A percentile compares a stretch with the other conserved stretches of the same genome.
Conservation (phyloP, 2,797 vertebrate genomes). For the Salarias fasciatus region DNA sequence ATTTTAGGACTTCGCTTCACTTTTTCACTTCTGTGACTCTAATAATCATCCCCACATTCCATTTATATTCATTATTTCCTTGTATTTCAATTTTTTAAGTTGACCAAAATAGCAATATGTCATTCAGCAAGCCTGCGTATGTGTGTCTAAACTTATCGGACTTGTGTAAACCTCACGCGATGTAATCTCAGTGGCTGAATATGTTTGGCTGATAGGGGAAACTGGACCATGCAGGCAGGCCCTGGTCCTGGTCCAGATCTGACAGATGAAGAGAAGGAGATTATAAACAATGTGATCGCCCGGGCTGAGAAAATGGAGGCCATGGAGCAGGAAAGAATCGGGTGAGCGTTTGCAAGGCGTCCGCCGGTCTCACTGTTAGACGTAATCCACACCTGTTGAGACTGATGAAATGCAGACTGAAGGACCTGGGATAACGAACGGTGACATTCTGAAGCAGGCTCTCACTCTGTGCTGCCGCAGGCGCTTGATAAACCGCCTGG, state of each 20-base stretch:
- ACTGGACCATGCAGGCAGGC: slow-evolving; percentile 75
- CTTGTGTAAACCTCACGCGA: slow-evolving; percentile 6
- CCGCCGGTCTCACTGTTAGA: background rate
- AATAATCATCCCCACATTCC: no score
- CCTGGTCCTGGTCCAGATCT: slow-evolving; percentile 83
- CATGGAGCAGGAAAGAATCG: slow-evolving; percentile 97
- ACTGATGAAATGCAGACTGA: slow-evolving; percentile 1
- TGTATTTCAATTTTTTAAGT: no score
- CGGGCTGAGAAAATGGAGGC: slow-evolving; percentile 97
- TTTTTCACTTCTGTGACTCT: no score
- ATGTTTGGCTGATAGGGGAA: slow-evolving; percentile 69
- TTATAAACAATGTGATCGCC: slow-evolving; percentile 94
- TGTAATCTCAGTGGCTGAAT: slow-evolving; percentile 31
- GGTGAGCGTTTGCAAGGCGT: slow-evolving; percentile 79
- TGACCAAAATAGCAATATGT: no score
- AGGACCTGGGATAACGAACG: slow-evolving; percentile 25
- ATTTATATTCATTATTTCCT: no score
- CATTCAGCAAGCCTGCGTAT: no score
- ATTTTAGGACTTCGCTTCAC: no score
- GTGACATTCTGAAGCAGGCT: slow-evolving; percentile 34
- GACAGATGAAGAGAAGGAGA: slow-evolving; percentile 97
- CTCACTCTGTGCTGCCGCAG: slow-evolving; percentile 72
- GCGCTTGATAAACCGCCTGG: slow-evolving; percentile 92
- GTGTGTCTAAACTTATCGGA: slow-evolving; percentile 12
- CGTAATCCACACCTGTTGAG: background rate